A percentile compares a stretch with the other conserved stretches of the same genome.
Conservation (phyloP, 2,888 invertebrate genomes). For the Chesias legatella region DNA sequence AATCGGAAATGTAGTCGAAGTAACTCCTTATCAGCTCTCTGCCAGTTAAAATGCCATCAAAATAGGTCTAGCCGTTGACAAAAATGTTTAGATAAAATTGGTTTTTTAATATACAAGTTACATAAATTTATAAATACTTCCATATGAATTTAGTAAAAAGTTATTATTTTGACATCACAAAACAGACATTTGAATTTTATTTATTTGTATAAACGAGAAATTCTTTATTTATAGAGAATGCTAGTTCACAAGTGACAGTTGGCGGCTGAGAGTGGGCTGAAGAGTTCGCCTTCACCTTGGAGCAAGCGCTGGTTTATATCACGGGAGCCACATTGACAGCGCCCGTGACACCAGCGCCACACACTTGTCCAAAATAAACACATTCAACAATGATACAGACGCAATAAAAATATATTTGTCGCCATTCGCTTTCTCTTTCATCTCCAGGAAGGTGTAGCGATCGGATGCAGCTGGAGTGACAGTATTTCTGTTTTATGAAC, state of each 20-base stretch:
- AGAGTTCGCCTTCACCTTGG: constrained; percentile 74
- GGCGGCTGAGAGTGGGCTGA: constrained; percentile 41
- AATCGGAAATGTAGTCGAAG: too few relatives aligned
- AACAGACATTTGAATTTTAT: too few relatives aligned
- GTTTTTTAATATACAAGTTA: too few relatives aligned
- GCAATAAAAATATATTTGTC: constrained; percentile 57
- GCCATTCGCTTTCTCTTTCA: constrained; percentile 36
- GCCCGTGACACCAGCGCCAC: constrained; percentile 63
- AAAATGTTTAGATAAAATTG: too few relatives aligned
- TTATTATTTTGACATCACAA: too few relatives aligned
- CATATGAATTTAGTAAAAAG: too few relatives aligned
- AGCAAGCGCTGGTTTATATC: constrained; percentile 62
- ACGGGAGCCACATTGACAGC: constrained; percentile 58
- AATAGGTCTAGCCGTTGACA: too few relatives aligned
- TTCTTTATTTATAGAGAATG: constrained; percentile 32
- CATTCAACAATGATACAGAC: constrained; percentile 57
- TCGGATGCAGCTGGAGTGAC: constrained; percentile 35
- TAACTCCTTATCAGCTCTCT: too few relatives aligned
- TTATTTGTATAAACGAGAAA: too few relatives aligned
- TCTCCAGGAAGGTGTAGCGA: constrained; percentile 32
- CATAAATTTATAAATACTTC: too few relatives aligned
- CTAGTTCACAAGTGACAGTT: constrained; percentile 50
- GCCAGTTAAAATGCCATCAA: too few relatives aligned
- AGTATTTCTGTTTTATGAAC: constrained; percentile 33
- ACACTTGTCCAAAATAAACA: constrained; percentile 66